These are phyloP conservation scores for Indri indri DNA, from an alignment of 2,113 vertebrate species.

Conservation along the genomic window DNA sequence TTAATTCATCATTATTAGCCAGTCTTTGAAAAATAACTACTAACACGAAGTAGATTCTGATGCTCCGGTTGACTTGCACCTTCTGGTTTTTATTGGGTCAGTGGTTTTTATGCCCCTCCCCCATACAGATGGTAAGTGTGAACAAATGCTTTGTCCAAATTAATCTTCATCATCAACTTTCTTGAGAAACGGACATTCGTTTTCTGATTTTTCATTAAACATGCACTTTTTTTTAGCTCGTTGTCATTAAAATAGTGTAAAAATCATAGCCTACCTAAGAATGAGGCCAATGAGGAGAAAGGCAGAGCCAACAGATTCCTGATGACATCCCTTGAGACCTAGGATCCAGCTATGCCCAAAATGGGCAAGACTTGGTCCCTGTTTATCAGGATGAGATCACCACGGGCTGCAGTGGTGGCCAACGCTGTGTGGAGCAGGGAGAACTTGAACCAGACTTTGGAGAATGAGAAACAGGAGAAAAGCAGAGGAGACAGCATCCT, in stretches of 20 bases:
- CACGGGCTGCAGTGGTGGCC: accelerated
- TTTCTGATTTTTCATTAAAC: background rate
- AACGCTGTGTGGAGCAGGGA: background rate
- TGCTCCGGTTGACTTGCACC: background rate
- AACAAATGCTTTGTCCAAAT: background rate
- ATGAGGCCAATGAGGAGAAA: background rate
- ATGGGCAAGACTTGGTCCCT: background rate
- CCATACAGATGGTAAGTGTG: background rate
- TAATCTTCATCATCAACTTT: background rate
- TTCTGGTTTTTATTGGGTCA: background rate
- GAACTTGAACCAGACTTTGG: background rate
- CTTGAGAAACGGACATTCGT: background rate
- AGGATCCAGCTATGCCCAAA: background rate
- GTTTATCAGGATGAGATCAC: background rate
- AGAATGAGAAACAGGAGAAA: background rate
- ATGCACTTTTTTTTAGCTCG: background rate
- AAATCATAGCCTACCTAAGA: background rate
- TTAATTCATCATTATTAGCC: background rate
- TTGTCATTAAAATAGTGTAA: background rate
- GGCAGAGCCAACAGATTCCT: background rate
- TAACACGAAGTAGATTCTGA: background rate
- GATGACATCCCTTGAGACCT: background rate
- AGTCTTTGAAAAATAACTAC: background rate
- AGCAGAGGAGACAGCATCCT: background rate
- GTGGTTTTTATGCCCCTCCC: background rate